These are phyloP conservation scores for Myiozetetes cayanensis DNA, from an alignment of 2,113 vertebrate genomes.

Conservation along the genomic window DNA sequence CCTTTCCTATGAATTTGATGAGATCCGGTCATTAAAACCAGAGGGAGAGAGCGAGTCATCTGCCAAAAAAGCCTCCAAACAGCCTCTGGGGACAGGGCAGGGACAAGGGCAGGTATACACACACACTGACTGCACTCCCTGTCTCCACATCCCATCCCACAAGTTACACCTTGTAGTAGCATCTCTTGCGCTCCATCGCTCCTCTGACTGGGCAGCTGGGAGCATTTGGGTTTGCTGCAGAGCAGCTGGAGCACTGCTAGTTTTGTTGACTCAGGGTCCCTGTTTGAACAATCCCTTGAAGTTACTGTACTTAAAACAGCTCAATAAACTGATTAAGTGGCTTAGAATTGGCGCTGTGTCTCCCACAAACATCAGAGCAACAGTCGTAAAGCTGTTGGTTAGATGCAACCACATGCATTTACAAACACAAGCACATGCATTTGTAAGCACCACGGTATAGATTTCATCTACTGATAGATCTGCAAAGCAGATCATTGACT, in stretches of 20 bases:
- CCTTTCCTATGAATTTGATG: background rate
- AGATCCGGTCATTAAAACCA: background rate
- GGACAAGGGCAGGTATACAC: background rate
- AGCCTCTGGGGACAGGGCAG: background rate
- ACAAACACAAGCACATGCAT: background rate
- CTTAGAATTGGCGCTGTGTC: background rate
- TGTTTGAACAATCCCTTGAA: background rate
- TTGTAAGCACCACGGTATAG: background rate
- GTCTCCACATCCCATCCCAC: background rate
- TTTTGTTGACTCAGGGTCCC: background rate
- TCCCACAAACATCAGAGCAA: background rate
- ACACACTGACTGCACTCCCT: background rate
- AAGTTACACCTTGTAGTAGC: background rate
- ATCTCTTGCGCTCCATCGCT: background rate
- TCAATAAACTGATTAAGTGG: conserved; percentile 39
- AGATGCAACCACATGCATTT: background rate
- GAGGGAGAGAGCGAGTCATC: background rate
- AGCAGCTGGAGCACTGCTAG: background rate
- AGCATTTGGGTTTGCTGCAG: background rate
- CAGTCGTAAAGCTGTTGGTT: background rate
- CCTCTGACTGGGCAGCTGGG: background rate
- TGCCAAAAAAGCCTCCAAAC: background rate
- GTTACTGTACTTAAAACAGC: background rate
- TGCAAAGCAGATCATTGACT: background rate
- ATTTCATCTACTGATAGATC: conserved; percentile 14